phyloP scores from a whole-genome alignment of 1,140 invertebrate species.

The Anadara kagoshimensis region DNA sequence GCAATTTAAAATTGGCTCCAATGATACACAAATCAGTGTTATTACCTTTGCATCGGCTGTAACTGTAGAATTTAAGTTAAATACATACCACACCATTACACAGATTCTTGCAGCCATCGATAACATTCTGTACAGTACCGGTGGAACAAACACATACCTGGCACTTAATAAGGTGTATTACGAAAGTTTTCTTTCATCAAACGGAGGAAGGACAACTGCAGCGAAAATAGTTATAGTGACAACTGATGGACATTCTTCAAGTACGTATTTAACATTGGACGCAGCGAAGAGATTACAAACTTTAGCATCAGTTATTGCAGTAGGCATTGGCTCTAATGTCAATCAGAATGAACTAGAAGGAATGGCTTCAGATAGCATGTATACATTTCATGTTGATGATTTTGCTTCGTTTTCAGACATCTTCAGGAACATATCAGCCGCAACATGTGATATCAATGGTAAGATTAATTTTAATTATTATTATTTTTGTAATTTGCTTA shows the following conservation, averaged over 20 bases:
- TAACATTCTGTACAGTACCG: slow-evolving; percentile 38
- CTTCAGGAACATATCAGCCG: slow-evolving; percentile 46
- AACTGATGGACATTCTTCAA: slow-evolving; percentile 64
- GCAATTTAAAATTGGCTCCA: slow-evolving; percentile 43
- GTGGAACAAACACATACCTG: slow-evolving; percentile 49
- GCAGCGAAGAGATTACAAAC: slow-evolving; percentile 39
- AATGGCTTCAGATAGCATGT: slow-evolving; percentile 57
- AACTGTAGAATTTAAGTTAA: slow-evolving; percentile 60
- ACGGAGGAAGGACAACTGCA: slow-evolving; percentile 53
- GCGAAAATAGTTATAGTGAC: slow-evolving; percentile 60
- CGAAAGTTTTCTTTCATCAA: slow-evolving; percentile 49
- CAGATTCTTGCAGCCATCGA: slow-evolving; percentile 51
- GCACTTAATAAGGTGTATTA: slow-evolving; percentile 50
- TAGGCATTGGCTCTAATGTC: slow-evolving; percentile 56
- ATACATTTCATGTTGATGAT: slow-evolving; percentile 55
- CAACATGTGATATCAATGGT: slow-evolving; percentile 30
- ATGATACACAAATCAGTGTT: slow-evolving; percentile 46
- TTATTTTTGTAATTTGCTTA: too few species aligned
- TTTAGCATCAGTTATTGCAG: slow-evolving; percentile 55
- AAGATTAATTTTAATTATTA: too few species aligned
- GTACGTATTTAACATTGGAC: slow-evolving; percentile 16
- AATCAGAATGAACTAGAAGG: slow-evolving; percentile 47
- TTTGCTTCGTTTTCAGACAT: slow-evolving; percentile 55
- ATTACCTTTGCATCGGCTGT: slow-evolving; percentile 44
- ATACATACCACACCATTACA: slow-evolving; percentile 51